phyloP scores from a whole-genome alignment of 2,888 invertebrate species.

The Dendrolimus pini region DNA sequence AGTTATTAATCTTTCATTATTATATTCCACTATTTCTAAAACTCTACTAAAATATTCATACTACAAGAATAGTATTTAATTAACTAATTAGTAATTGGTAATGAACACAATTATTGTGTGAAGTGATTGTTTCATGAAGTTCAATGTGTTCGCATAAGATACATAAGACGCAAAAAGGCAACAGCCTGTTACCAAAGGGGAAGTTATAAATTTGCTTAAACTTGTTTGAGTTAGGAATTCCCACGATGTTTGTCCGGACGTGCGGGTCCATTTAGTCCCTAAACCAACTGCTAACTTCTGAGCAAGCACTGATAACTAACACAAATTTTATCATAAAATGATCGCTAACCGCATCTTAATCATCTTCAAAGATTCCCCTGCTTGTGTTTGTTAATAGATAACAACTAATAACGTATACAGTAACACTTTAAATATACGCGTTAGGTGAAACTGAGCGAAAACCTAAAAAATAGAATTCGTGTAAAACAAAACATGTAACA shows the following conservation, averaged over 20 bases:
- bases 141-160: no score
- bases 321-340: slow-evolving; percentile 42
- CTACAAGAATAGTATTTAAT: no score
- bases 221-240: slow-evolving; percentile 70
- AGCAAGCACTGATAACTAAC: slow-evolving; percentile 48
- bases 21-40: no score
- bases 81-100: no score
- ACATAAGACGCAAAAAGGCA: slow-evolving; percentile 26
- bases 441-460: no score
- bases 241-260: slow-evolving; percentile 69
- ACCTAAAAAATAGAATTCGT: no score
- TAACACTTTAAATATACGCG: no score
- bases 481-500: no score
- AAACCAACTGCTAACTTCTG: slow-evolving; percentile 61
- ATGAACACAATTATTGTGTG: no score
- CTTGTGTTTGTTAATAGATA: background rate
- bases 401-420: background rate
- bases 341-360: slow-evolving; percentile 14
- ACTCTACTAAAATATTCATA: no score
- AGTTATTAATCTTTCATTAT: no score
- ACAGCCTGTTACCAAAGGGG: slow-evolving; percentile 51
- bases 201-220: slow-evolving; percentile 73
- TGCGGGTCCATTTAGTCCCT: slow-evolving; percentile 66
- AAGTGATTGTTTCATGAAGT: no score
- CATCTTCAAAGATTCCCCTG: background rate